Conservation (phyloP, 2,797 vertebrate species). For the Cirrhinus molitorella region DNA sequence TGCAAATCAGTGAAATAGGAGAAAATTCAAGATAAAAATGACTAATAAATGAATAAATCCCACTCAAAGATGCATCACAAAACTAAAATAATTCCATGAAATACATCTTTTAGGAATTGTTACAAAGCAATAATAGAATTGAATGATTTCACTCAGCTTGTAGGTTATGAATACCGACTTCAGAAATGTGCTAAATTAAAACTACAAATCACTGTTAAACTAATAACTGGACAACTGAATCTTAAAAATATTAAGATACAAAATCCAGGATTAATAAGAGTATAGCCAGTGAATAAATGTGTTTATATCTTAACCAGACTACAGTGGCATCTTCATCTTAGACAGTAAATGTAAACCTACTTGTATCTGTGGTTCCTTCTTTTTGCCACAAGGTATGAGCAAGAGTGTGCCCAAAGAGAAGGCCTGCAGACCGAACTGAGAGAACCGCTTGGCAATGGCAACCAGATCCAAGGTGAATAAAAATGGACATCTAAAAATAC, state of each 20-base stretch:
- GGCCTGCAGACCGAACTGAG: slow-evolving; percentile 87
- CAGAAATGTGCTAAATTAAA: too few species aligned
- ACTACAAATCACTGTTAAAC: too few species aligned
- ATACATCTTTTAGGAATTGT: too few species aligned
- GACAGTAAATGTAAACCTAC: slow-evolving; percentile 68
- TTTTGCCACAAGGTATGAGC: slow-evolving; percentile 85
- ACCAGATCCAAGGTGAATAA: slow-evolving; percentile 88
- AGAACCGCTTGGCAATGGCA: slow-evolving; percentile 89
- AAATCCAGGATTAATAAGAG: too few species aligned
- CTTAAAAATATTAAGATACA: too few species aligned
- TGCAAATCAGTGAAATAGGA: not conserved
- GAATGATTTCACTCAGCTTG: too few species aligned
- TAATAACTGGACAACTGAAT: too few species aligned
- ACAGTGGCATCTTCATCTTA: not conserved
- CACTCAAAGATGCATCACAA: too few species aligned
- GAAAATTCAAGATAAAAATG: not conserved
- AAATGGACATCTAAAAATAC: slow-evolving; percentile 87
- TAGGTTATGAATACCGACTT: too few species aligned
- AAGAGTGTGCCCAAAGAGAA: slow-evolving; percentile 90
- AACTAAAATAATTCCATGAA: too few species aligned
- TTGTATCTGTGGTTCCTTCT: slow-evolving; percentile 87
- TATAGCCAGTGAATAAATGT: not conserved
- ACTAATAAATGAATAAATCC: not conserved
- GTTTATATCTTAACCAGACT: not conserved
- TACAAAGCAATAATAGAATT: too few species aligned